Percentiles rank a stretch among this genome's conserved stretches.
Evolutionary conservation across 2,797 vertebrate genomes (phyloP).

Genomic region (Hybognathus amarus): DNA sequence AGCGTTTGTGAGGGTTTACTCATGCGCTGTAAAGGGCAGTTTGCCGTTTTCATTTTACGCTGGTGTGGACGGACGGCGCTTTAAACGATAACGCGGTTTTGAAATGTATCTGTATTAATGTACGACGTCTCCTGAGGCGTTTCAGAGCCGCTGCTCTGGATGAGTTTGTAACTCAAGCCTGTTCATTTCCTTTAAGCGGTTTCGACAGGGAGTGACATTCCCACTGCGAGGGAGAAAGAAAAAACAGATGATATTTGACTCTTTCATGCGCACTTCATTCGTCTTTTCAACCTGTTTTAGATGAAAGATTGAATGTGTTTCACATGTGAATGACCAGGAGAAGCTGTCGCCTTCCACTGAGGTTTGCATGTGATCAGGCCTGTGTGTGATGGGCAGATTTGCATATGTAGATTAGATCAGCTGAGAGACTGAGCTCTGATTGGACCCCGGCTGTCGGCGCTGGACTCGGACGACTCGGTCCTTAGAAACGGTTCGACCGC

Average conservation of each 20-base stretch:
- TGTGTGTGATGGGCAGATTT: conserved; percentile 43
- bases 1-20: no score
- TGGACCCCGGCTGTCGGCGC: conserved; percentile 38
- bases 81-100: no score
- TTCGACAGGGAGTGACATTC: conserved; percentile 65
- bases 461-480: conserved; percentile 27
- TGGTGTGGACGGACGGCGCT: no score
- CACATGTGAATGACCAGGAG: conserved; percentile 60
- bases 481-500: background rate
- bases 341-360: conserved; percentile 36
- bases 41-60: no score
- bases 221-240: conserved; percentile 60
- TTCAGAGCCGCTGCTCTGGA: conserved; percentile 50
- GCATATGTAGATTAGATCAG: conserved; percentile 62
- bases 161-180: conserved; percentile 61
- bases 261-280: conserved; percentile 57
- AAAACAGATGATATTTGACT: conserved; percentile 74
- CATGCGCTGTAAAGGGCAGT: no score
- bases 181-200: conserved; percentile 61
- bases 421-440: conserved; percentile 52
- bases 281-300: conserved; percentile 59
- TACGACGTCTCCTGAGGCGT: background rate
- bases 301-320: conserved; percentile 74
- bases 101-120: no score
- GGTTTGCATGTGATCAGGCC: conserved; percentile 56